These are phyloP conservation scores for Clivina fossor DNA, from an alignment of 2,888 invertebrate species.

Conservation along the genomic window DNA sequence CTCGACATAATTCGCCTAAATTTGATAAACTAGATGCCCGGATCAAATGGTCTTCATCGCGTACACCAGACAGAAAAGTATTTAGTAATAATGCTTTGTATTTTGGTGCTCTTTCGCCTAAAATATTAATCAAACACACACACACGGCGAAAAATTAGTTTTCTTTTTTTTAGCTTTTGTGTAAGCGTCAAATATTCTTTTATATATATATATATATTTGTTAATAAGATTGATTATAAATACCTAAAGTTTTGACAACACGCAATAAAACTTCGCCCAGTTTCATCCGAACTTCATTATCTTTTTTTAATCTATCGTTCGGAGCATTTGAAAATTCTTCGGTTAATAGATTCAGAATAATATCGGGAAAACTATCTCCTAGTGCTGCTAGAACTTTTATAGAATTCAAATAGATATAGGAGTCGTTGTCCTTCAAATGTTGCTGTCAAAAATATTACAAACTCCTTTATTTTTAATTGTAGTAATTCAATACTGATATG, in stretches of 20 bases:
- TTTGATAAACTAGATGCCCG: conserved; percentile 82
- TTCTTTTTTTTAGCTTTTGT: too few species aligned
- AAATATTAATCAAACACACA: too few species aligned
- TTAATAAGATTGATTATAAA: too few species aligned
- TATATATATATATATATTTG: too few species aligned
- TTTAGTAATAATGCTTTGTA: conserved; percentile 71
- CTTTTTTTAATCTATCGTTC: conserved; percentile 52
- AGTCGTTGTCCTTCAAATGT: conserved; percentile 74
- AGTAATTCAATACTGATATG: too few species aligned
- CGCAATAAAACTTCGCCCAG: conserved; percentile 79
- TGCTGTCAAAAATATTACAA: conserved; percentile 57
- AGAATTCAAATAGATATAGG: conserved; percentile 79
- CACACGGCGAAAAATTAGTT: too few species aligned
- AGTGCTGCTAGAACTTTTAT: conserved; percentile 74
- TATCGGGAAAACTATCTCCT: conserved; percentile 66
- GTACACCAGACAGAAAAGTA: conserved; percentile 68
- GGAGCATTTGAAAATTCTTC: conserved; percentile 61
- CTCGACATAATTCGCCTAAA: conserved; percentile 76
- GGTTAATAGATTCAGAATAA: conserved; percentile 67
- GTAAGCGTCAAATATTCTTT: too few species aligned
- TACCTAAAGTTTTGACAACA: conserved; percentile 71
- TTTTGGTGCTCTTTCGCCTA: conserved; percentile 72
- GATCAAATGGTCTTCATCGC: conserved; percentile 71
- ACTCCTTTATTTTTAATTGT: conserved; percentile 19
- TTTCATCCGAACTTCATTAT: conserved; percentile 68